Conservation (phyloP, 2,113 vertebrate species). For the Irena cyanogastra region DNA sequence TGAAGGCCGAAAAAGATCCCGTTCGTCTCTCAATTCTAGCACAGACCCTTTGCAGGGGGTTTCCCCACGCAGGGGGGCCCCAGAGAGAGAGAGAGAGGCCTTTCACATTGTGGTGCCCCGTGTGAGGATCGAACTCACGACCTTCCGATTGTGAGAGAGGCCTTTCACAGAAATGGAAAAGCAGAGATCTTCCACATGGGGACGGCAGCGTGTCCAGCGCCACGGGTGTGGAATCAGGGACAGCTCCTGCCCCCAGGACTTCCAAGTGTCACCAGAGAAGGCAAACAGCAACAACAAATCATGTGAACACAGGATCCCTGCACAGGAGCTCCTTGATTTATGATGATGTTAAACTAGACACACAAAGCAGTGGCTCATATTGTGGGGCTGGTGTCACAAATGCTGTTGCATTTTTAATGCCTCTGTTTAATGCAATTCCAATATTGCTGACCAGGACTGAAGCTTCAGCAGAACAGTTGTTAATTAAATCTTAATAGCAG, state of each 20-base stretch:
- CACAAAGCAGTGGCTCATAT: neutral
- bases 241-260: neutral
- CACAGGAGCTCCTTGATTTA: neutral
- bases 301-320: neutral
- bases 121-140: too few relatives aligned
- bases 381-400: neutral
- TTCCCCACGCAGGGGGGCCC: too few relatives aligned
- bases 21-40: too few relatives aligned
- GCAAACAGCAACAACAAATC: neutral
- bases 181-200: neutral
- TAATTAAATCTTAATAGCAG: slow-evolving; percentile 48
- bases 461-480: neutral
- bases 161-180: too few relatives aligned
- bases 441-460: slow-evolving; percentile 1
- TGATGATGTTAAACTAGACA: neutral
- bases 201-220: neutral
- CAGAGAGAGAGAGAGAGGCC: too few relatives aligned
- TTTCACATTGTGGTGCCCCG: too few relatives aligned
- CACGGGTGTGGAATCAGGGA: rapidly evolving
- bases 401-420: slow-evolving; percentile 39
- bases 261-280: neutral
- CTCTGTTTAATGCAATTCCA: slow-evolving; percentile 21
- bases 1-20: too few relatives aligned
- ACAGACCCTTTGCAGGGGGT: too few relatives aligned
- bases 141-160: too few relatives aligned